Evolutionary conservation across 37 sponge, comb jelly and placozoan genomes (phyloP).

Genomic region (Cladorhizidae sp.): DNA sequence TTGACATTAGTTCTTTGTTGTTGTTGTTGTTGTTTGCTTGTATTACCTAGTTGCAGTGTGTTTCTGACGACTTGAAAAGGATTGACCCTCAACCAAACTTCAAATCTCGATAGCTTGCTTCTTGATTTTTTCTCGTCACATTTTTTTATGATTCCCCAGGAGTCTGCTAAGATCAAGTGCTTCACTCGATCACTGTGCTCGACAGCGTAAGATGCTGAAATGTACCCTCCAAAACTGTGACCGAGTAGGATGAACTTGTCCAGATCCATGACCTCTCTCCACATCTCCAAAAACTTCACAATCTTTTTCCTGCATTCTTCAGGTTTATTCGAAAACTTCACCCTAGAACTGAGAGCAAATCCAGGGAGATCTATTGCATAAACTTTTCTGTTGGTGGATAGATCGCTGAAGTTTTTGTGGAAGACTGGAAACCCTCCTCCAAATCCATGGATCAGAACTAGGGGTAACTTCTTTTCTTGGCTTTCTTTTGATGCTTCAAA

Average conservation of each 20-base stretch:
- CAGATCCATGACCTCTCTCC: constrained; percentile 65
- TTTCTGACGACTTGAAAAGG: too few relatives aligned
- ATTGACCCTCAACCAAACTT: too few relatives aligned
- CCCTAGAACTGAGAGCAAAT: constrained; percentile 22
- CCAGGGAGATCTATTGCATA: too few relatives aligned
- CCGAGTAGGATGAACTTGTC: constrained; percentile 79
- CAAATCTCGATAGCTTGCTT: too few relatives aligned
- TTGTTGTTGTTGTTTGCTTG: too few relatives aligned
- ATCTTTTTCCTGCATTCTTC: too few relatives aligned
- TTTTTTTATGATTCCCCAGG: constrained; percentile 93
- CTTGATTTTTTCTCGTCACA: too few relatives aligned
- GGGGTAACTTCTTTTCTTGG: constrained; percentile 10
- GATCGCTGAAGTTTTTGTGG: constrained; percentile 61
- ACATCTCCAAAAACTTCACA: constrained; percentile 73
- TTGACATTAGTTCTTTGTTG: too few relatives aligned
- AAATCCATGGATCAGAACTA: constrained; percentile 85
- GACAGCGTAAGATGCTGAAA: too few relatives aligned
- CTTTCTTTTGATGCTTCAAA: constrained; percentile 8
- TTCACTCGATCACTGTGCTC: constrained; percentile 81
- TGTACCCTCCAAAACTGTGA: too few relatives aligned
- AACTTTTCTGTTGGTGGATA: too few relatives aligned
- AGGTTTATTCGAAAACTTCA: constrained; percentile 61
- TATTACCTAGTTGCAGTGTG: too few relatives aligned
- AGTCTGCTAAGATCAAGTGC: constrained; percentile 79
- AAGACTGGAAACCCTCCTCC: constrained; percentile 73